A percentile compares a stretch with the other conserved stretches of the same genome.
Conservation (phyloP, 2,113 vertebrate genomes). For the Rhinoptilus africanus region DNA sequence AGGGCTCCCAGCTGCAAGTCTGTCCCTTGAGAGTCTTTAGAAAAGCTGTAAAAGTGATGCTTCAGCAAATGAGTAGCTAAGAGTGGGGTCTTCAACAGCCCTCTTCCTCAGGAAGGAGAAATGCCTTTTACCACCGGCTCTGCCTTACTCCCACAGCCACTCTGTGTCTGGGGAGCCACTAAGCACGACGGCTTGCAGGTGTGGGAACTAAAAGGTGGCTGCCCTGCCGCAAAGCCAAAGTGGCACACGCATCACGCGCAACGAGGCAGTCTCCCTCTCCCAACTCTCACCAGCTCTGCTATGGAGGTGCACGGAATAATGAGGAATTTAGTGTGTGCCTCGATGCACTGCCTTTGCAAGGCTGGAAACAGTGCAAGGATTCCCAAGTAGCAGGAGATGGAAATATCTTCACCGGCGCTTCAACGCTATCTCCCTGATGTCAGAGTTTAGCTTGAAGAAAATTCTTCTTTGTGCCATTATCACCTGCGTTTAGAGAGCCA, state of each 20-base stretch:
- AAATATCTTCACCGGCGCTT: background rate
- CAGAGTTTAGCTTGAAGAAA: background rate
- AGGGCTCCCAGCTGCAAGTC: slow-evolving; percentile 49
- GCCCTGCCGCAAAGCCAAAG: background rate
- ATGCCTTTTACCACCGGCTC: background rate
- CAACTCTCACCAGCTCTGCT: background rate
- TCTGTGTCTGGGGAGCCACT: background rate
- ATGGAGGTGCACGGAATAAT: background rate
- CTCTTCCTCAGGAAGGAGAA: background rate
- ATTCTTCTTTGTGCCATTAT: background rate
- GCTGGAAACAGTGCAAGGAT: background rate
- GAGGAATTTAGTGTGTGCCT: background rate
- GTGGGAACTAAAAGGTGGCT: background rate
- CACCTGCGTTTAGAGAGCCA: background rate
- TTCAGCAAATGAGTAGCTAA: background rate
- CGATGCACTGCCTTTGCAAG: background rate
- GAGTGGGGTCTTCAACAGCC: background rate
- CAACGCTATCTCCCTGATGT: background rate
- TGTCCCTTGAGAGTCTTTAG: background rate
- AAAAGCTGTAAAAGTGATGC: background rate
- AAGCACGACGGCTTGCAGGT: background rate
- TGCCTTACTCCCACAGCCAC: background rate
- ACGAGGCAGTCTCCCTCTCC: background rate
- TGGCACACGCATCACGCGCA: background rate
- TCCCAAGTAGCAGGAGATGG: background rate